Evolutionary conservation across 2,888 invertebrate genomes (phyloP).

Genomic region (Fabriciana adippe): DNA sequence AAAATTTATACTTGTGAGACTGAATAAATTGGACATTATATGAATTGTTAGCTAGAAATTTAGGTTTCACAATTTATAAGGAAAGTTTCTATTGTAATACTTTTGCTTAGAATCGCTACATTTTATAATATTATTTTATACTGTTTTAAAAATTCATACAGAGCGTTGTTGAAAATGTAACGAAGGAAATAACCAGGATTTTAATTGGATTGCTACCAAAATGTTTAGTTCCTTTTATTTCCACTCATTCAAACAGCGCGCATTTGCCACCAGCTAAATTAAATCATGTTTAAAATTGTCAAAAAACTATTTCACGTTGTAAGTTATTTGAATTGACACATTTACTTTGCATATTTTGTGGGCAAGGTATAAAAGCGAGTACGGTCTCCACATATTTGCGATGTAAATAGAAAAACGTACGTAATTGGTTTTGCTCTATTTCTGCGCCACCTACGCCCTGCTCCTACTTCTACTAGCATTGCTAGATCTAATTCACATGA

Average conservation of each 20-base stretch:
- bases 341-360: conserved; percentile 25
- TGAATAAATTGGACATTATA: conserved; percentile 14
- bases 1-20: conserved; percentile 22
- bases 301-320: conserved; percentile 17
- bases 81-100: not conserved
- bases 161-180: conserved; percentile 6
- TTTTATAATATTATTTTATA: not conserved
- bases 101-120: too few species aligned
- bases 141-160: not conserved
- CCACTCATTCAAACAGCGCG: conserved; percentile 11
- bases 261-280: conserved; percentile 16
- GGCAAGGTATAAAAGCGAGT: conserved; percentile 29
- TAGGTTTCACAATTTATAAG: conserved; percentile 3
- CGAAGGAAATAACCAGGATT: conserved; percentile 10
- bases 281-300: conserved; percentile 16
- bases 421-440: conserved; percentile 38
- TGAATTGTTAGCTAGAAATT: conserved; percentile 6
- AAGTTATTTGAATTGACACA: conserved; percentile 14
- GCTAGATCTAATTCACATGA: conserved; percentile 15
- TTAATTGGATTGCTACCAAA: conserved; percentile 16
- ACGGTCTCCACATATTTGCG: conserved; percentile 26
- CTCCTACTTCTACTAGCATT: conserved; percentile 23
- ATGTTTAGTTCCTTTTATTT: conserved; percentile 10
- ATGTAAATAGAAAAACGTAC: conserved; percentile 35
- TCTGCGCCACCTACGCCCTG: conserved; percentile 26